These are phyloP conservation scores for Urosaurus nigricauda DNA, from an alignment of 2,797 vertebrate genomes.

Conservation along the genomic window DNA sequence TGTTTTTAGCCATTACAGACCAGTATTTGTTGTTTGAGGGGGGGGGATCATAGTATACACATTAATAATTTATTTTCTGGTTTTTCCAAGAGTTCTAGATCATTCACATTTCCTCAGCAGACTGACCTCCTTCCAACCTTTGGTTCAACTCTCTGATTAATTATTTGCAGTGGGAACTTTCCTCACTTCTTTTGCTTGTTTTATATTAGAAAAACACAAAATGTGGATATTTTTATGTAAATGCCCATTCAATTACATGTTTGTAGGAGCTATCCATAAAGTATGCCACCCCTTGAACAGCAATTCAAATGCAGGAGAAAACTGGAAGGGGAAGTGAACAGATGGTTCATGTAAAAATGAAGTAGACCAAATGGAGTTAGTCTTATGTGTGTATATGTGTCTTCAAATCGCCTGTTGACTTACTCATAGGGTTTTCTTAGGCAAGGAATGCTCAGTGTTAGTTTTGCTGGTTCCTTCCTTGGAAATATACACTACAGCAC, in stretches of 20 bases:
- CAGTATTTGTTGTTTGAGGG: not conserved
- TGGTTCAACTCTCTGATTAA: not conserved
- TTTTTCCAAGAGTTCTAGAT: constrained; percentile 20
- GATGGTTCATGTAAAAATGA: not conserved
- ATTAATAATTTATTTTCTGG: constrained; percentile 32
- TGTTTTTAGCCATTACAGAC: constrained; percentile 2
- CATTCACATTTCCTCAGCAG: constrained; percentile 29
- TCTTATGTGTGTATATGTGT: not conserved
- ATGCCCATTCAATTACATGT: not conserved
- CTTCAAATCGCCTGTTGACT: not conserved
- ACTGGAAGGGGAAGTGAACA: not conserved
- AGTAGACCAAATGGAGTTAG: not conserved
- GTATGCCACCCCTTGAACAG: not conserved
- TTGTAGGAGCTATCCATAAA: not conserved
- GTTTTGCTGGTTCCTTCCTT: too few species aligned
- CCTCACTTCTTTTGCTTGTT: not conserved
- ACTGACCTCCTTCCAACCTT: not conserved
- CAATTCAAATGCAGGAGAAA: not conserved
- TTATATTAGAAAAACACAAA: not conserved
- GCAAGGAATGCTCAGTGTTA: too few species aligned
- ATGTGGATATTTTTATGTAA: not conserved
- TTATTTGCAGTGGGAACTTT: constrained; percentile 20
- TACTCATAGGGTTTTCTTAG: too few species aligned
- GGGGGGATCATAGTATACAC: constrained; percentile 4
- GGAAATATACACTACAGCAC: too few species aligned